Base-by-base conservation (phyloP, 2,113 vertebrate species). In the Casuarius casuarius region DNA sequence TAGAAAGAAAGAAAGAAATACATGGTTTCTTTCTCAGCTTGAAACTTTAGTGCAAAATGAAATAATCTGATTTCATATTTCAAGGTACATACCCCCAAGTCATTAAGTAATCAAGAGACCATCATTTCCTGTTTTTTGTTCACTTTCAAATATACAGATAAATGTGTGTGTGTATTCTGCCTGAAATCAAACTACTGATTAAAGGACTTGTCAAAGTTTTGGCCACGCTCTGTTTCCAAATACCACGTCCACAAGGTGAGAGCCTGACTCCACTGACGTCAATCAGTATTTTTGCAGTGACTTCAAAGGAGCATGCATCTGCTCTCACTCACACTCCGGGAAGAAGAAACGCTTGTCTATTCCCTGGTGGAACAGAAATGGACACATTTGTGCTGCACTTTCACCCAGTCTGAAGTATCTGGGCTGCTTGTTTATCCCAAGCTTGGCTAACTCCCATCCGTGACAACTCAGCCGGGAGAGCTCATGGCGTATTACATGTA, bases 11-110 rank as follows among this genome's bases (percentile, higher is more conserved):
- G 2, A 44, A 75, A 72, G 2, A 44, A 85, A 56, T 7, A 58
- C 22, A 28, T 52, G 35, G 1, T 59, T 95, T 86, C 35, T n/a
- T 65, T 86, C 91, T 40, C 85, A 83, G 93, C 72, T 92, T 80
- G 83, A 95, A 93, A 67, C 22, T 19, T 49, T 59, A 77, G 62
- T 67, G 68, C 85, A 86, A 78, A 88, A 66, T 48, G 78, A 94
- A 94, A 83, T 61, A 51, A 95, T 87, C 78, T 18, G 5, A 29
- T 93, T 88, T 56, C 28, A 3, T 63, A 77, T 63, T 70, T 80
- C 44, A 80, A 71, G 65, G 56, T 19, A 38, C 1, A 2, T 49
- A 12, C n/a, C 14, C 22, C 40, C 18, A 92, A 25, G 38, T 77
- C 80, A 42, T 21, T 86, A 28, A 74, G 58, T 49, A 74, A 83